phyloP scores from a whole-genome alignment of 2,113 vertebrate genomes.

The Corapipo altera region DNA sequence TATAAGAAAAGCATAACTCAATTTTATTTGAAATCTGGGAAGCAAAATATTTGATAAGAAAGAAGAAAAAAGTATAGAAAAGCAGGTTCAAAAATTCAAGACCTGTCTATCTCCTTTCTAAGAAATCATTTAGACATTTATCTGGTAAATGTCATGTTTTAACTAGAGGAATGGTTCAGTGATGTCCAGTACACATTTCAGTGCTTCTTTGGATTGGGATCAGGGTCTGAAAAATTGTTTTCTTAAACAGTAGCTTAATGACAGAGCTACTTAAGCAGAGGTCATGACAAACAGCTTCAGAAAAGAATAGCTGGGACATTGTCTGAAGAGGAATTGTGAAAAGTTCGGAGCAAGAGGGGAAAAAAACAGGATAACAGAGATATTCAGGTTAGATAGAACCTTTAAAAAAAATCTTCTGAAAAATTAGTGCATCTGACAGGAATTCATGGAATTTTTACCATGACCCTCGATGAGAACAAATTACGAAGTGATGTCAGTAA shows the following conservation, averaged over 20 bases:
- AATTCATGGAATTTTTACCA: not conserved
- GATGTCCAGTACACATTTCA: not conserved
- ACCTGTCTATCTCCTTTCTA: not conserved
- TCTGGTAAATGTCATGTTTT: not conserved
- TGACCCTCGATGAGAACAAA: not conserved
- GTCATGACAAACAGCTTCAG: not conserved
- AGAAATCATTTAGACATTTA: not conserved
- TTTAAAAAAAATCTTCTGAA: not conserved
- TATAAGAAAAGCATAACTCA: not conserved
- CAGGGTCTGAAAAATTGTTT: not conserved
- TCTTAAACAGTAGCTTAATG: not conserved
- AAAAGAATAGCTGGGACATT: not conserved
- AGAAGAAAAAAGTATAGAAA: not conserved
- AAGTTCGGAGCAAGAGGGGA: accelerated
- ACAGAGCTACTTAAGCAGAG: too few species aligned
- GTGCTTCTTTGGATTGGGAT: not conserved
- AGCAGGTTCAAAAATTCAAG: not conserved
- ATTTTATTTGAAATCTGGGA: not conserved
- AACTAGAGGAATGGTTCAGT: not conserved
- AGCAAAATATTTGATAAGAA: not conserved
- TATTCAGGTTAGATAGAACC: not conserved
- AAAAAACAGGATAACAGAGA: not conserved
- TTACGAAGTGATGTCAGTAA: not conserved
- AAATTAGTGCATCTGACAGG: not conserved
- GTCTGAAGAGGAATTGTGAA: not conserved